Conservation (phyloP, 30 jellyfish, hydroid and myxozoan species). For the Cassiopea xamachana region DNA sequence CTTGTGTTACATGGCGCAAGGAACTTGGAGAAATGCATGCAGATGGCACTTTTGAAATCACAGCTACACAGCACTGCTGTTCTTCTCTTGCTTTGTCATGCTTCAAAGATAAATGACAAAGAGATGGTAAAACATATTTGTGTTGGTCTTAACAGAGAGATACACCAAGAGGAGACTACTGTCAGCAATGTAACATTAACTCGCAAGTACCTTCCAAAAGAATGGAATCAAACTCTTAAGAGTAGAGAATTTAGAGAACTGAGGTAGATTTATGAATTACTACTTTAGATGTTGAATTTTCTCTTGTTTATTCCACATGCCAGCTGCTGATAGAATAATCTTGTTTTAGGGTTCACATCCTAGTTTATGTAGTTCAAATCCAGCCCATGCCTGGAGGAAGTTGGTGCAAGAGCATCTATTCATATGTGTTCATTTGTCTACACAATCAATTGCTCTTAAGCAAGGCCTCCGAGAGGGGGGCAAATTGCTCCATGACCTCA, state of each 20-base stretch:
- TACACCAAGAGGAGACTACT: no score
- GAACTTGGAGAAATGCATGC: slow-evolving; percentile 70
- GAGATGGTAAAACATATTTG: slow-evolving; percentile 54
- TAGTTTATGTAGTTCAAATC: no score
- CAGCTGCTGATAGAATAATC: no score
- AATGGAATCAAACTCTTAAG: slow-evolving; percentile 17
- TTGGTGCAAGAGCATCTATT: no score
- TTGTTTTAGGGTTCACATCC: no score
- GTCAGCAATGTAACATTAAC: background rate
- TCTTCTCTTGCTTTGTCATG: slow-evolving; percentile 79
- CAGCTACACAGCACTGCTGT: slow-evolving; percentile 66
- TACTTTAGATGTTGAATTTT: background rate
- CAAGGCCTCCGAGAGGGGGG: no score
- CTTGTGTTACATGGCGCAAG: slow-evolving; percentile 83
- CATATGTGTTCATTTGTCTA: no score
- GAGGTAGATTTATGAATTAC: slow-evolving; percentile 6
- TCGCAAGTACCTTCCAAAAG: slow-evolving; percentile 61
- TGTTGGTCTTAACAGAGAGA: background rate
- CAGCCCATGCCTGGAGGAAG: no score
- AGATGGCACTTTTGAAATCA: slow-evolving; percentile 62
- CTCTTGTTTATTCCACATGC: background rate
- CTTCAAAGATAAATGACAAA: slow-evolving; percentile 72
- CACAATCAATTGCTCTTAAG: no score
- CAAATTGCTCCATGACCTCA: no score
- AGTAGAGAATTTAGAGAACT: background rate